Percentiles rank a stretch among this genome's conserved stretches.
Conservation (phyloP, 2,113 vertebrate genomes). For the Mormyrus lacerda region DNA sequence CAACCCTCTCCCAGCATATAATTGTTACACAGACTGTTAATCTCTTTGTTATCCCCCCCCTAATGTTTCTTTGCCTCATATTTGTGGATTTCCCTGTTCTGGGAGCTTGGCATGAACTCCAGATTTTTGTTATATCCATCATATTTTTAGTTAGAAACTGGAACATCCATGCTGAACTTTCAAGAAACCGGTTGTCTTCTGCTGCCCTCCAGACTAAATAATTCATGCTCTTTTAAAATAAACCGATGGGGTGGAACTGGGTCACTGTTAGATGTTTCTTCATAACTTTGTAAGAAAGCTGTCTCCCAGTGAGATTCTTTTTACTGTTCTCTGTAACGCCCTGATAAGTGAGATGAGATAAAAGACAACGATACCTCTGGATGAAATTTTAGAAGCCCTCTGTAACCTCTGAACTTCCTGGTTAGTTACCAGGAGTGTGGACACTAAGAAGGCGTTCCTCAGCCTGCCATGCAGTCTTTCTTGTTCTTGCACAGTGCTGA, state of each 20-base stretch:
- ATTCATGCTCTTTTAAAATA: conserved; percentile 5
- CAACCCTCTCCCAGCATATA: not conserved
- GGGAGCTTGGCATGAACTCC: not conserved
- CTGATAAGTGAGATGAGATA: not conserved
- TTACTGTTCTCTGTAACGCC: not conserved
- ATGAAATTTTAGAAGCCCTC: not conserved
- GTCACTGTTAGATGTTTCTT: not conserved
- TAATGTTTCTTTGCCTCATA: not conserved
- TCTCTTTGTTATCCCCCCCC: not conserved
- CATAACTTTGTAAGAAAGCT: not conserved
- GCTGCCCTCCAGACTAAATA: conserved; percentile 5
- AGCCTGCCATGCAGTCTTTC: not conserved
- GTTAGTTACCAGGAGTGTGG: not conserved
- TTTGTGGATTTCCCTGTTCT: not conserved
- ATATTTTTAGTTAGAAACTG: not conserved
- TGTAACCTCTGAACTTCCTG: not conserved
- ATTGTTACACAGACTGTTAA: not conserved
- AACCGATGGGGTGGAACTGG: not conserved
- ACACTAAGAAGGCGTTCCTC: not conserved
- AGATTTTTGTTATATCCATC: not conserved
- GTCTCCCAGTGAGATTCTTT: not conserved
- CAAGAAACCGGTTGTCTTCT: not conserved
- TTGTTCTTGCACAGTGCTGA: not conserved
- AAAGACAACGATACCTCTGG: not conserved
- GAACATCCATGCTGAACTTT: not conserved